Conservation (phyloP, 2,113 vertebrate genomes). For the Sceloporus undulatus region DNA sequence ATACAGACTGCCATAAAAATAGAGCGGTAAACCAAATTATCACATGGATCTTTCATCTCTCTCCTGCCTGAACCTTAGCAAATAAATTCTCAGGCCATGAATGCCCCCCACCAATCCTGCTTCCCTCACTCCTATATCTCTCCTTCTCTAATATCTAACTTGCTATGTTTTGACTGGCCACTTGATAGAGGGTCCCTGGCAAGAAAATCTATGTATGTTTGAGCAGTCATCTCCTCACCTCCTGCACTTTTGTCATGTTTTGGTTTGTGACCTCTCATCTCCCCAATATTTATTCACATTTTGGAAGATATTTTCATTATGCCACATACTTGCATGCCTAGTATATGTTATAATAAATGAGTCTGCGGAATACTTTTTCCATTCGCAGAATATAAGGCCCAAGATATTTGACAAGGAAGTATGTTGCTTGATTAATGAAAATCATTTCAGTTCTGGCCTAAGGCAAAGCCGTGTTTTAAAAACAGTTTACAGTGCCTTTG, state of each 20-base stretch:
- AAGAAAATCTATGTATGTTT: slow-evolving; percentile 53
- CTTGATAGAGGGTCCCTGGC: slow-evolving; percentile 63
- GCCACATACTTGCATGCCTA: neutral
- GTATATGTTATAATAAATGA: neutral
- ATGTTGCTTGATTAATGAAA: neutral
- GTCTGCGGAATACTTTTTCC: neutral
- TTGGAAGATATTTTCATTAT: slow-evolving; percentile 20
- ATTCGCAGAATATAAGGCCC: neutral
- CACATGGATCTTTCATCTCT: slow-evolving; percentile 47
- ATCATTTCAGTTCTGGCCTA: neutral
- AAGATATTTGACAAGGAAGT: neutral
- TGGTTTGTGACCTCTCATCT: slow-evolving; percentile 69
- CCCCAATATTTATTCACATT: slow-evolving; percentile 35
- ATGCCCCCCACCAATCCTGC: slow-evolving; percentile 39
- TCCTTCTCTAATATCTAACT: slow-evolving; percentile 38
- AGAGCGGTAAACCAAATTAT: slow-evolving; percentile 48
- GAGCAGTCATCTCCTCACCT: slow-evolving; percentile 49
- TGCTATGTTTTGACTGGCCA: slow-evolving; percentile 51
- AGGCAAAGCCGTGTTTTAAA: neutral
- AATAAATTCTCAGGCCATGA: slow-evolving; percentile 57
- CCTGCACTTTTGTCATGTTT: slow-evolving; percentile 51
- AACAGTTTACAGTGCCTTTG: neutral
- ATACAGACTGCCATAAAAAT: slow-evolving; percentile 52
- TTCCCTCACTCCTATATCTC: slow-evolving; percentile 32
- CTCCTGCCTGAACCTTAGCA: slow-evolving; percentile 47